Evolutionary conservation across 1,140 invertebrate genomes (phyloP), one percentile per base, ranked within the genome.

Genomic region (Nasonia vitripennis): DNA sequence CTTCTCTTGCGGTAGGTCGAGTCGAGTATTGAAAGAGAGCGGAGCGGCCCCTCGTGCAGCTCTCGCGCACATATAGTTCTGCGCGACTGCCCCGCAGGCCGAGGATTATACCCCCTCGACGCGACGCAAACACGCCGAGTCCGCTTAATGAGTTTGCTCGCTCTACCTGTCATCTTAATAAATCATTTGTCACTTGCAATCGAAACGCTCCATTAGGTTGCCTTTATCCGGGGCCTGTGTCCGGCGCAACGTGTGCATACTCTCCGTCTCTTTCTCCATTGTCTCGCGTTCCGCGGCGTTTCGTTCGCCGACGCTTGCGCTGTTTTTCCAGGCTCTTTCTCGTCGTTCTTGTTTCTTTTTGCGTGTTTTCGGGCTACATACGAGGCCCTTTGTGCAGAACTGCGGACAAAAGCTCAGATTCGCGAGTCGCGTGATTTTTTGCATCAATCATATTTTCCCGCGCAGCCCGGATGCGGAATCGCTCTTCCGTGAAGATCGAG

Each of bases 171-270:
- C 79, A 82, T 86, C 79, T 78, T 81, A 81, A 86, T 86, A 86
- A 82, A 77, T 82, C 80, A 80, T 78, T 86, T 81, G 84, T 82
- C 74, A 86, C 73, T 86, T 78, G 84, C 79, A 81, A 81, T 81
- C 31, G 71, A 73, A 71, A 75, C 37, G 73, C 84, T 81, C 73
- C 55, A 77, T 81, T 81, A 77, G 62, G 11, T 81, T 48, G 55
- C 74, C 55, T 75, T 45, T 20, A 31, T 55, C 0, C 48, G 0
- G 20, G 0, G 11, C 11, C 17, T 9, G 41, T 62, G 77, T 62
- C n/a, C 77, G 23, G 2, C 12, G 45, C 45, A 51, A 6, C 31
- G n/a, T 17, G 41, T 78, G 3, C 62, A 27, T 34, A 11, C 37
- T 77, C 27, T 41, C 41, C 17, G 2, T 14, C 51, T 20, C 23